Evolutionary conservation across 2,888 invertebrate genomes (phyloP), one percentile per base, ranked within the genome.

Genomic region (Hydrotaea diabolus): DNA sequence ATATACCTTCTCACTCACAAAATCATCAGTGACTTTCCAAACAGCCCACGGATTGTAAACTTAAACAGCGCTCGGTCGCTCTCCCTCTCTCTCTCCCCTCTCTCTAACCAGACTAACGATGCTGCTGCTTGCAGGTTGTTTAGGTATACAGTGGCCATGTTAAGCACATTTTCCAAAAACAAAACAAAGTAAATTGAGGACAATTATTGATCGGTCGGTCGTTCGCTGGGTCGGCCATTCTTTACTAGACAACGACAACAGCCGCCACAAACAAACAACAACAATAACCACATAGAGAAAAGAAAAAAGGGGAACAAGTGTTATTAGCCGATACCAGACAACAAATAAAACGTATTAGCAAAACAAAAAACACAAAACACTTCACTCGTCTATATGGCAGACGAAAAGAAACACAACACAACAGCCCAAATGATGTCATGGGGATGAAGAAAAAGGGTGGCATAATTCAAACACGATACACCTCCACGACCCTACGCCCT

Each of bases 121-220:
- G n/a, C n/a, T n/a, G n/a, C n/a, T n/a, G n/a, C n/a, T n/a, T n/a
- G n/a, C n/a, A n/a, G n/a, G n/a, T n/a, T n/a, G n/a, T n/a, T n/a
- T n/a, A n/a, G n/a, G n/a, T n/a, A n/a, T n/a, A n/a, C n/a, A n/a
- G n/a, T 39, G 39, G 39, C 8, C 39, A 39, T 39, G 11, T 39
- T 13, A n/a, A n/a, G n/a, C n/a, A n/a, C n/a, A n/a, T 31, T 39
- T 39, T 39, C 19, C 15, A 66, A 66, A 39, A 15, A 36, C 66
- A 66, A 43, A 49, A 73, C 36, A 77, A 69, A 71, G 57, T 13
- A 19, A 84, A 85, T 80, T 82, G 82, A 80, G 85, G 82, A 82
- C 82, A 85, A 80, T 76, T 82, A 85, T 85, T 77, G 85, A 85
- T 85, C 62, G 85, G 85, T 4, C 62, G 82, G 31, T 31, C n/a